phyloP scores from a whole-genome alignment of 1,140 invertebrate species.

The Kradibia gibbosae region DNA sequence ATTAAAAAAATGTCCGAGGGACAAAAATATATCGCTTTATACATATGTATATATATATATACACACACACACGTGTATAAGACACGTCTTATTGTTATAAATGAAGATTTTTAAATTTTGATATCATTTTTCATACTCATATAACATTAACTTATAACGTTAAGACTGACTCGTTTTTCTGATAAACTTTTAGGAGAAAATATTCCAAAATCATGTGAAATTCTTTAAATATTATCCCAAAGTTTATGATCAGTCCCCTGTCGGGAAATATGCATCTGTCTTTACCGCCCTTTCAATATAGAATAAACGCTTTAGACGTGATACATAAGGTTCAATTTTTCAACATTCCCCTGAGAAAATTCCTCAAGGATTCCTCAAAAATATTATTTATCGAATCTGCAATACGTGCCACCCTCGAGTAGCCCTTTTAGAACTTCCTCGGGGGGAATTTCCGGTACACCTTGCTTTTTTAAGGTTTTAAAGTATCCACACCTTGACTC shows the following conservation, averaged over 20 bases:
- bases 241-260: not conserved
- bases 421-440: not conserved
- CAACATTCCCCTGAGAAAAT: not conserved
- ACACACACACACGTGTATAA: too few relatives aligned
- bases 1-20: too few relatives aligned
- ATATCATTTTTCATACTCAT: too few relatives aligned
- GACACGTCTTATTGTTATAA: too few relatives aligned
- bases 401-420: not conserved
- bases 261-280: not conserved
- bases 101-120: too few relatives aligned
- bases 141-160: too few relatives aligned
- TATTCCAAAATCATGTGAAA: not conserved
- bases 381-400: conserved; percentile 26
- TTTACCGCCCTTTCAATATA: not conserved
- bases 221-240: not conserved
- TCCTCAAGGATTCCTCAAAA: not conserved
- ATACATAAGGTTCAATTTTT: conserved; percentile 35
- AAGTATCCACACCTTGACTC: not conserved
- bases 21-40: too few relatives aligned
- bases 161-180: not conserved
- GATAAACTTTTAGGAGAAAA: not conserved
- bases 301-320: not conserved
- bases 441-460: not conserved
- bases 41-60: too few relatives aligned
- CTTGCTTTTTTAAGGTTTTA: not conserved